Evolutionary conservation across 2,113 vertebrate genomes (phyloP), one percentile per base, ranked within the genome.

Genomic region (Artemisiospiza belli): DNA sequence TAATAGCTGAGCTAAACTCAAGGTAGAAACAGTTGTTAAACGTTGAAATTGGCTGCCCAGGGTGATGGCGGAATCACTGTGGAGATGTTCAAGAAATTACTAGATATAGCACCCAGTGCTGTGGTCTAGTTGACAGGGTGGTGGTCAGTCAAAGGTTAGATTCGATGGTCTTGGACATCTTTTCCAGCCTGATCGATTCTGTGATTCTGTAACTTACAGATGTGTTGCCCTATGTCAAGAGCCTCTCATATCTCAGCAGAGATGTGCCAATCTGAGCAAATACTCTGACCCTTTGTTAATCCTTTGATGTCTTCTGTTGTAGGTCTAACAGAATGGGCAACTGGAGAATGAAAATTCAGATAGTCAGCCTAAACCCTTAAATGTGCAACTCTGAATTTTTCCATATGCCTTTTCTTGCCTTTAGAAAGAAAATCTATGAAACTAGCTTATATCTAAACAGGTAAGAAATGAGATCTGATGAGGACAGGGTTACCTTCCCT

Each of bases 141-240:
- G 9, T 54, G 16, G 30, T 46, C 33, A 74, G 44, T 21, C 12
- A 75, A 41, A 54, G 15, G 23, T 22, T 68, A 33, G 13, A 68
- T 54, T 68, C 1, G 0, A 35, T n/a, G 10, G 49, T 55, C 30
- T 35, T 15, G 28, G 24, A n/a, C 0, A 0, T 54, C 33, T 75
- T 89, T 75, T 76, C 33, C n/a, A 41, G 30, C 47, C 39, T 39
- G 25, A 61, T 39, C 41, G 19, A 47, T 47, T 83, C 54, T 68
- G 15, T 39, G n/a, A 55, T 72, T 68, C 69, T 41, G 14, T 35
- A 62, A 61, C 10, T 13, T 62, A n/a, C 13, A 47, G 70, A 89
- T 67, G 33, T 39, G 33, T 51, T 67, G 31, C 17, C 31, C 73
- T 46, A 2, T 31, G n/a, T 85, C 21, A 85, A 72, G 24, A 55